Evolutionary conservation across 2,113 vertebrate species (phyloP).

Genomic region (Scomber scombrus): DNA sequence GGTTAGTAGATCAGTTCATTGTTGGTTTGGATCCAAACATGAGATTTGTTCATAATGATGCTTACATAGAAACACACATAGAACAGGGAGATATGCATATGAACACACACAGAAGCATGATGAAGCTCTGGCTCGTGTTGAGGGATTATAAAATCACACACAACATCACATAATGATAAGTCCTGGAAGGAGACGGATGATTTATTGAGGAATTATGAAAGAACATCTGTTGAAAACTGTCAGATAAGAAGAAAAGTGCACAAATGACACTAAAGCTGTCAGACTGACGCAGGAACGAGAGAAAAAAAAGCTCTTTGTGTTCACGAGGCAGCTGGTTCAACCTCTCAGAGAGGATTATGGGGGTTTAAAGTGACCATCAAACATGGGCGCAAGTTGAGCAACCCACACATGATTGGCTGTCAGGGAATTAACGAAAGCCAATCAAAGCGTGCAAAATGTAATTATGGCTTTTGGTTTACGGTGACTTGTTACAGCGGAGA

Average conservation of each 20-base stretch:
- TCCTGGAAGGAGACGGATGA: background rate
- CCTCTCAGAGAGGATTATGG: slow-evolving; percentile 60
- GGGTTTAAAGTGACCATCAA: slow-evolving; percentile 58
- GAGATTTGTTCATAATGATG: background rate
- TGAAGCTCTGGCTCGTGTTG: background rate
- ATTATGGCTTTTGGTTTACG: slow-evolving; percentile 26
- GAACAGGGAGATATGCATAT: background rate
- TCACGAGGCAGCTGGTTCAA: slow-evolving; percentile 2
- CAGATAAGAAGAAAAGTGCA: background rate
- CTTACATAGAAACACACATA: background rate
- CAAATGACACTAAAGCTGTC: background rate
- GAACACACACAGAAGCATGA: background rate
- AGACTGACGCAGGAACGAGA: no score
- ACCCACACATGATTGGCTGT: slow-evolving; percentile 43
- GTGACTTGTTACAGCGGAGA: background rate
- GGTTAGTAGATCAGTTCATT: no score
- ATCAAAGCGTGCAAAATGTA: slow-evolving; percentile 39
- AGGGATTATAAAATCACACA: slow-evolving; percentile 9
- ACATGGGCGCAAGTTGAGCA: slow-evolving; percentile 4
- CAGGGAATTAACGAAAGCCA: slow-evolving; percentile 51
- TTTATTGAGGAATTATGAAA: background rate
- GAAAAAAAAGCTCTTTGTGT: background rate
- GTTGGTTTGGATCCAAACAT: no score
- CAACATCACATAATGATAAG: background rate
- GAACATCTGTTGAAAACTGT: slow-evolving; percentile 22